Evolutionary conservation across 2,888 invertebrate species (phyloP).

Genomic region (Pyrgus malvae): DNA sequence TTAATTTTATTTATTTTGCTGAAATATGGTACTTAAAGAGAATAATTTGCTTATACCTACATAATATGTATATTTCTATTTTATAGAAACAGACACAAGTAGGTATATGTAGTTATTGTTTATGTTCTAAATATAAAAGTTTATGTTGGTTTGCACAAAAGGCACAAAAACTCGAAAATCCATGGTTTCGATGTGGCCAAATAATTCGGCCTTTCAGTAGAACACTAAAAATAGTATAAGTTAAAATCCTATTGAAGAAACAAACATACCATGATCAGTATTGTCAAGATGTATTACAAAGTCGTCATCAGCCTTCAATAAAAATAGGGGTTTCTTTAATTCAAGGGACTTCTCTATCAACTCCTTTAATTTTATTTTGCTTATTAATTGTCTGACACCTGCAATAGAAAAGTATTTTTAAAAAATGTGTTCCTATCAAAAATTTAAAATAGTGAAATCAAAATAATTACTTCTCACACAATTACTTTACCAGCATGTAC

Average conservation of each 20-base stretch:
- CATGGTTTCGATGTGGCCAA: too few relatives aligned
- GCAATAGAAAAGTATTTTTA: neutral
- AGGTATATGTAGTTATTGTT: too few relatives aligned
- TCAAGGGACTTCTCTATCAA: neutral
- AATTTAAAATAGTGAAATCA: neutral
- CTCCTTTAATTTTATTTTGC: constrained; percentile 1
- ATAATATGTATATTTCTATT: too few relatives aligned
- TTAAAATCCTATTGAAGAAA: neutral
- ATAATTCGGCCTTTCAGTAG: neutral
- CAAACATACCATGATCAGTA: constrained; percentile 52
- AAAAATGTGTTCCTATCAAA: neutral
- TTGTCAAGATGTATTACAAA: constrained; percentile 47
- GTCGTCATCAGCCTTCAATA: constrained; percentile 41
- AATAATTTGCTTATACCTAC: too few relatives aligned
- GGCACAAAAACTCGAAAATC: too few relatives aligned
- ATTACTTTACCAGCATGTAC: too few relatives aligned
- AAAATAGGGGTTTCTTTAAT: constrained; percentile 44
- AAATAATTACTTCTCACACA: neutral
- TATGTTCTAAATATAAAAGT: too few relatives aligned
- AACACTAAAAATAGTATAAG: neutral
- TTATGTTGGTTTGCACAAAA: too few relatives aligned
- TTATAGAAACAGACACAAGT: too few relatives aligned
- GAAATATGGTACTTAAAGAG: too few relatives aligned
- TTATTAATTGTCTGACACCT: constrained; percentile 9
- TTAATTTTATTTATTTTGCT: too few relatives aligned